Evolutionary conservation across 2,888 invertebrate species (phyloP).

Genomic region (Dynastes maya): DNA sequence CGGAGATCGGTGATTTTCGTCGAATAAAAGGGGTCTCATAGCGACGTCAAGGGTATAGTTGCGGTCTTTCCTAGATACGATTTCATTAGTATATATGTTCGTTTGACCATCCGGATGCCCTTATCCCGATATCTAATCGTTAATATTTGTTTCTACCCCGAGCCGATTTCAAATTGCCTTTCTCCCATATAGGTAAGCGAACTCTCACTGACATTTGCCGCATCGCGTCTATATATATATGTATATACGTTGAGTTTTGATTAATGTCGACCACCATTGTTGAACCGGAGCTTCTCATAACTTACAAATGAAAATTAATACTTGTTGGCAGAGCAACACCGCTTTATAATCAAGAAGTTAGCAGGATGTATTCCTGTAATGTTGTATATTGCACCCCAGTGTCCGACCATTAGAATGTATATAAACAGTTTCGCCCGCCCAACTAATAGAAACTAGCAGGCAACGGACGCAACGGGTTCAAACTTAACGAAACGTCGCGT

Average conservation of each 20-base stretch:
- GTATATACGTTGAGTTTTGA: slow-evolving; percentile 36
- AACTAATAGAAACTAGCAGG: slow-evolving; percentile 42
- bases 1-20: slow-evolving; percentile 18
- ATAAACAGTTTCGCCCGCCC: slow-evolving; percentile 31
- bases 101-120: slow-evolving; percentile 18
- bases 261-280: slow-evolving; percentile 44
- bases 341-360: slow-evolving; percentile 51
- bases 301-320: slow-evolving; percentile 52
- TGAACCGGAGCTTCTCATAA: slow-evolving; percentile 45
- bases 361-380: slow-evolving; percentile 43
- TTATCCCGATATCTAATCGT: slow-evolving; percentile 43
- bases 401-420: slow-evolving; percentile 33
- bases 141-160: slow-evolving; percentile 44
- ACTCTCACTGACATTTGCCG: slow-evolving; percentile 1
- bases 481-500: slow-evolving; percentile 25
- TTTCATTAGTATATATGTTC: slow-evolving; percentile 35
- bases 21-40: slow-evolving; percentile 23
- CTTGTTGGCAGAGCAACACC: slow-evolving; percentile 48
- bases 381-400: slow-evolving; percentile 50
- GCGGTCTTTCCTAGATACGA: slow-evolving; percentile 22
- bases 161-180: slow-evolving; percentile 18
- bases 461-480: slow-evolving; percentile 29
- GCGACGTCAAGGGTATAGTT: slow-evolving; percentile 9
- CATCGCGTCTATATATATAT: background rate
- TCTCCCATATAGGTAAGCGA: slow-evolving; percentile 2